phyloP scores from a whole-genome alignment of 2,113 vertebrate genomes.

The Nesoenas mayeri region DNA sequence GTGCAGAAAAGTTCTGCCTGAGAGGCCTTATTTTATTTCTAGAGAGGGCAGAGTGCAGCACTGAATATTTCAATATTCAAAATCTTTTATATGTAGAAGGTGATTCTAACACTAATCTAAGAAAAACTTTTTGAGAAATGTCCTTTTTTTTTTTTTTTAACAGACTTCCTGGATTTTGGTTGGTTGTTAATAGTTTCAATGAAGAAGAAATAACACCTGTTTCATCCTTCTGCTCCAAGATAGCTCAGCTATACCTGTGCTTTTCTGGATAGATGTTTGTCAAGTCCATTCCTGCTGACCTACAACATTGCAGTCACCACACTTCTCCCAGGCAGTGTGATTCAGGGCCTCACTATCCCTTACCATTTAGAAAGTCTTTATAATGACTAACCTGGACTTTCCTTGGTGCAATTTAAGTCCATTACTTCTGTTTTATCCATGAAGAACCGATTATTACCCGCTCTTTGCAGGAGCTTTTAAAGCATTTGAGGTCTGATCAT shows the following conservation, averaged over 20 bases:
- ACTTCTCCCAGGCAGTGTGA: not conserved
- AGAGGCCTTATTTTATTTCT: not conserved
- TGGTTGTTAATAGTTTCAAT: not conserved
- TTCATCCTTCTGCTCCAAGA: not conserved
- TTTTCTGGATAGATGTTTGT: not conserved
- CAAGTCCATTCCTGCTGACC: not conserved
- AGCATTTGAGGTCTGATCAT: not conserved
- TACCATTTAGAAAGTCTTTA: not conserved
- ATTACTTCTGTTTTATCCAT: not conserved
- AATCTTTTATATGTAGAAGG: not conserved
- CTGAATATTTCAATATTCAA: not conserved
- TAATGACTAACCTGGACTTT: not conserved
- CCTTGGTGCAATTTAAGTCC: not conserved
- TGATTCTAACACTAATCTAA: not conserved
- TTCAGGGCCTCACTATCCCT: not conserved
- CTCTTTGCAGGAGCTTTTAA: conserved; percentile 4
- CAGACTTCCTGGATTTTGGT: not conserved
- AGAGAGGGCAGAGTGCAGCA: not conserved
- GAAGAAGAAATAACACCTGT: not conserved
- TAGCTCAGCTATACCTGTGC: not conserved
- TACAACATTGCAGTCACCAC: not conserved
- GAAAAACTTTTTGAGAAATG: not conserved
- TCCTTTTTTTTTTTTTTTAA: not conserved
- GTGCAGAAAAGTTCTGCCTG: not conserved
- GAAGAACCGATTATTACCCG: not conserved